Base-by-base conservation (phyloP, 2,888 invertebrate species). In the Furcula furcula region DNA sequence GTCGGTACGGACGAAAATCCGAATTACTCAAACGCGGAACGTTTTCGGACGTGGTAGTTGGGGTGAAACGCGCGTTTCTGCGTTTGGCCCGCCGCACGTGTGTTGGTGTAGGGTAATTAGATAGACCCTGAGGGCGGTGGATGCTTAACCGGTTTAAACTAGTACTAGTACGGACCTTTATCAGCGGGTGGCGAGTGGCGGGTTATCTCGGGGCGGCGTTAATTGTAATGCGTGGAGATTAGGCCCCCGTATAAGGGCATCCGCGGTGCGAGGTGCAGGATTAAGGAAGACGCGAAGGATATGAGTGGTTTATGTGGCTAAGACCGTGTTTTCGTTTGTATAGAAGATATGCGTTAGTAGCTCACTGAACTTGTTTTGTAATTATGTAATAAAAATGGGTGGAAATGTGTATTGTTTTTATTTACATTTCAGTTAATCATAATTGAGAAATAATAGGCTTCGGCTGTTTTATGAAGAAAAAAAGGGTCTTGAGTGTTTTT, bases 151-250 rank as follows among this genome's bases (percentile, higher is more conserved):
- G 76, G 85, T 87, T 86, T 82, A 86, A 82, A 82, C 84, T 78
- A 76, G 79, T 76, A 68, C 71, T 67, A 66, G 68, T 64, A 62
- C 61, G 74, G 84, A 82, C 84, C 83, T 83, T 75, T 81, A 82
- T 82, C 85, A 80, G 80, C 78, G 86, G 86, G 83, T 81, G 83
- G 85, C 85, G 86, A 86, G 76, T 80, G 80, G 62, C 69, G 87
- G 87, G 86, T 87, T 86, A 87, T 86, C 86, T 81, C 56, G 73
- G 75, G 77, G 75, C 75, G 65, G 82, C 87, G 88, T 86, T 88
- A 87, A 88, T 88, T 87, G 88, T 88, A 85, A 87, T 86, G 79
- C 84, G 67, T 65, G 62, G 65, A 86, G 88, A 88, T 88, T 87
- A 83, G 68, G 70, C 55, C 66, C 70, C 76, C 76, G 82, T 81